Evolutionary conservation across 2,113 vertebrate species (phyloP), one percentile per base, ranked within the genome.

Genomic region (Dicrurus megarhynchus): DNA sequence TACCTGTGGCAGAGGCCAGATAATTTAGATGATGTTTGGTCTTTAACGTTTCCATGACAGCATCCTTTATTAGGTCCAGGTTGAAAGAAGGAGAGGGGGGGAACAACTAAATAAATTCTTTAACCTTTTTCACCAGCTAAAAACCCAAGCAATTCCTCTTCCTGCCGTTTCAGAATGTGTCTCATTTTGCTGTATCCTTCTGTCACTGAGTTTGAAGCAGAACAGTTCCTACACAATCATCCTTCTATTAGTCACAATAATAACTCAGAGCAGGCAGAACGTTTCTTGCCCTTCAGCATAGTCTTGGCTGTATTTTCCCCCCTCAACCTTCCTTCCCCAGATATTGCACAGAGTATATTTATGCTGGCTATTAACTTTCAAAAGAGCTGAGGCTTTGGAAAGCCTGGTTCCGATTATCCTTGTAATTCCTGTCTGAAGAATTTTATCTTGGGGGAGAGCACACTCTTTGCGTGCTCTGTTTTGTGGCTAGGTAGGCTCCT

Each of bases 1-100:
- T 96, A 94, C 95, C 88, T 96, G 69, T 87, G 86, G 92, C 88
- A 96, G 92, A 89, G 96, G 93, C 91, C 96, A 95, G 89, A 70
- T 53, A 80, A 90, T 90, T 92, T 56, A 78, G 64, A 63, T 4
- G 4, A 44, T 86, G 83, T 94, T 96, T 94, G 90, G 93, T 90
- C 88, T 94, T 94, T 49, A 81, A 68, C 0, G 49, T 96, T 97
- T 93, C 93, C 95, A 95, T 96, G 96, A 97, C 90, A 93, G 80
- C 83, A 71, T 41, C 76, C 74, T 89, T 96, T 95, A 96, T 96
- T 95, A 84, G 90, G 68, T 92, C 76, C 90, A 93, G 85, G 64
- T 49, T 89, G 69, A 69, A 84, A 52, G n/a, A n/a, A 33, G 11
- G 16, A 13, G 19, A 2, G 4, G 21, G 11, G 17, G 16, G 6